Evolutionary conservation across 2,888 invertebrate genomes (phyloP), one percentile per base, ranked within the genome.

Genomic region (Tetramorium bicarinatum): DNA sequence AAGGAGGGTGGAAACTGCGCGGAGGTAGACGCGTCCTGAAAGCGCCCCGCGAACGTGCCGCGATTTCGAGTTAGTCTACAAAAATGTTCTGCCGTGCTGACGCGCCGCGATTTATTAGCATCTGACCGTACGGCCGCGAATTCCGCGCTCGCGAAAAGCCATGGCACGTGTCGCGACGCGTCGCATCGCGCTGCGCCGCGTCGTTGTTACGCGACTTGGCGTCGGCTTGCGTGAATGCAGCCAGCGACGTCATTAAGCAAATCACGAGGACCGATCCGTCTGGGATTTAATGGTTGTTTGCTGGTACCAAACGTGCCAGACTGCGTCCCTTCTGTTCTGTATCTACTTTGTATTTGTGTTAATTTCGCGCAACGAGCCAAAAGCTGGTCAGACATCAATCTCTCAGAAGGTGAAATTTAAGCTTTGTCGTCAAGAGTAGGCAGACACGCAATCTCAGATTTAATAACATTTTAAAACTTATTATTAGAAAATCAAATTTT

Each of bases 231-330:
- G 88, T 87, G 89, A 88, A 90, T 87, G 91, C 88, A 85, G 76
- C 79, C 85, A 80, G 83, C 85, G 72, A 85, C 83, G 87, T 91
- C 91, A 89, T 92, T 91, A 90, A 93, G 91, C 91, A 91, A 92
- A 92, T 92, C 91, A 91, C 81, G 82, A 85, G 85, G 82, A 85
- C 84, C 76, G 84, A 82, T 84, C 80, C 82, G 85, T 87, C 88
- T 87, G 89, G 87, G 90, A 91, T 92, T 91, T 92, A 92, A 93
- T 92, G 90, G 92, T 84, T 72, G 83, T 89, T 88, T 85, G 85
- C 83, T 66, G 21, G 9, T 69, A 15, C 56, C 61, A 41, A 44
- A 47, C 83, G 80, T 61, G 77, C 80, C 82, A 82, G 82, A 67
- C 83, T 61, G 71, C 75, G 62, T 85, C 71, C 75, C 72, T 84